phyloP scores from a whole-genome alignment of 37 sponge, comb jelly and placozoan genomes.

The Hexactinellida sp. region DNA sequence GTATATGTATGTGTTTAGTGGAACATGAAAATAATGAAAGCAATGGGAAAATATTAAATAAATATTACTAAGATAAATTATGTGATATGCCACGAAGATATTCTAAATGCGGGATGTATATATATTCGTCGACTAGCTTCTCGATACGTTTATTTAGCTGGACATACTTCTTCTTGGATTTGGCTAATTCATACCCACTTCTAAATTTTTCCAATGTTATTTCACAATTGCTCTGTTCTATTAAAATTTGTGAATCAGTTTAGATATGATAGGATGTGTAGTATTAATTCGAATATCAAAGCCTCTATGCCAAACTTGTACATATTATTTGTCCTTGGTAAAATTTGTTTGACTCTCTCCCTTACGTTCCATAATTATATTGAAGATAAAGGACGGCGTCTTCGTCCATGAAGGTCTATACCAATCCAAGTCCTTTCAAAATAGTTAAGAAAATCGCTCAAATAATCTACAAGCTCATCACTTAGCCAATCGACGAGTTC shows the following conservation, averaged over 20 bases:
- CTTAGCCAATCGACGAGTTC: background rate
- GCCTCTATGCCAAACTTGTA: background rate
- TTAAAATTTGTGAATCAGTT: background rate
- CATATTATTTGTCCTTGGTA: background rate
- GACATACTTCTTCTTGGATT: background rate
- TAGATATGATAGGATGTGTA: background rate
- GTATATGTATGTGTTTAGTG: too few relatives aligned
- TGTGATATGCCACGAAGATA: too few relatives aligned
- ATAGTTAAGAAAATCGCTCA: background rate
- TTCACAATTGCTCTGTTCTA: background rate
- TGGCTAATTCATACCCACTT: background rate
- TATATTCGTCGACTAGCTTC: background rate
- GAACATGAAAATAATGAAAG: too few relatives aligned
- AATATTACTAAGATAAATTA: too few relatives aligned
- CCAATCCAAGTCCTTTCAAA: background rate
- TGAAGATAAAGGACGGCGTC: background rate
- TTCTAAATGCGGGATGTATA: too few relatives aligned
- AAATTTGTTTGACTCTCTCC: background rate
- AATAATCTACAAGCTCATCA: background rate
- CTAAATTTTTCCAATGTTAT: constrained; percentile 2
- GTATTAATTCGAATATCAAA: constrained; percentile 2
- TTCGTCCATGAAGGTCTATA: background rate
- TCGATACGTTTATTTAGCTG: background rate
- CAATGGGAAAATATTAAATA: too few relatives aligned
- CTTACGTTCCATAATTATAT: background rate